These are phyloP conservation scores for Strix occidentalis DNA, from an alignment of 2,797 vertebrate species.

Conservation along the genomic window DNA sequence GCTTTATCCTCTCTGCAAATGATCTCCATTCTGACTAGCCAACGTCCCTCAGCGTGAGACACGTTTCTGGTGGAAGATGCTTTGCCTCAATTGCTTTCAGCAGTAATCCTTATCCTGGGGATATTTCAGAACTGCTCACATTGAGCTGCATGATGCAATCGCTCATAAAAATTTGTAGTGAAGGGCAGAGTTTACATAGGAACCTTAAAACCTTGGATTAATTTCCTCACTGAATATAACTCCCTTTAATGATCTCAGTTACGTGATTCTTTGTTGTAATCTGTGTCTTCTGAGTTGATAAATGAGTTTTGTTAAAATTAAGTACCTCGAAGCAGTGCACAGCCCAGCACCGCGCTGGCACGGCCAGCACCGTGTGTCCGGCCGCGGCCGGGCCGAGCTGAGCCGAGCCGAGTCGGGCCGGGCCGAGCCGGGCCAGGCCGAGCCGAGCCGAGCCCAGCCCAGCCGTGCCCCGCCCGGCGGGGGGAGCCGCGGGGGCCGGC, in stretches of 20 bases:
- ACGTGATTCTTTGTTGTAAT: background rate
- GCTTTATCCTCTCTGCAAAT: background rate
- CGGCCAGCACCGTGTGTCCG: too few species aligned
- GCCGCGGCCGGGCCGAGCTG: too few species aligned
- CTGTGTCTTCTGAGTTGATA: background rate
- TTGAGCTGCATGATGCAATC: background rate
- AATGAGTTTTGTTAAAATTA: background rate
- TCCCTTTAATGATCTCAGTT: background rate
- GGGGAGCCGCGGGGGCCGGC: too few species aligned
- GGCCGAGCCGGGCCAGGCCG: too few species aligned
- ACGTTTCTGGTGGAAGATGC: background rate
- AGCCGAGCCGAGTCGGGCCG: too few species aligned
- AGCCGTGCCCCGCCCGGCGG: too few species aligned
- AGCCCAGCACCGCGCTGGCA: rapidly evolving
- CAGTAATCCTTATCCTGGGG: background rate
- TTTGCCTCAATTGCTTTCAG: background rate
- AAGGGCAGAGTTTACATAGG: background rate
- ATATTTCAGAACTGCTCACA: background rate
- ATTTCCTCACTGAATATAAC: background rate
- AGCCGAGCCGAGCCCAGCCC: too few species aligned
- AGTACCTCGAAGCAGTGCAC: rapidly evolving
- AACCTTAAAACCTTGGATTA: background rate
- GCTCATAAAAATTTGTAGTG: background rate
- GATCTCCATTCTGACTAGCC: background rate
- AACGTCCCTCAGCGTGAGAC: background rate